Base-by-base conservation (phyloP, 2,113 vertebrate genomes). In the Motacilla tschutschensis region DNA sequence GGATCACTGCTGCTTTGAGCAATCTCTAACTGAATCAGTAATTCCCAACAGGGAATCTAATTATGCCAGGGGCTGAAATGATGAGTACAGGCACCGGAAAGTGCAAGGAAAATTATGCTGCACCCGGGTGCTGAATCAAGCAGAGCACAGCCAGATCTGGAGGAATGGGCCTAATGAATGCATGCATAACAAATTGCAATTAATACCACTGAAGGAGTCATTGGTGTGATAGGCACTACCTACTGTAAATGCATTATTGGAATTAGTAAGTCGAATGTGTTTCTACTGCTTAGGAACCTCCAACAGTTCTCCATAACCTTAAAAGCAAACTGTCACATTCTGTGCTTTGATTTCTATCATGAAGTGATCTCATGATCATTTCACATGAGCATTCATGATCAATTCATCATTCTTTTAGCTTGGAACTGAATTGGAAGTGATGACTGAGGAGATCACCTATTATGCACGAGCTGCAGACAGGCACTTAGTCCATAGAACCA, bases 91-190 rank as follows among this genome's bases (percentile, higher is more conserved):
- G 50, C 41, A 77, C 48, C 64, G 91, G 79, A 79, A 91, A 88
- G 41, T 46, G 48, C 79, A 85, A 89, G 51, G 67, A 66, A 88
- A 84, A 73, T 54, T 60, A 71, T 88, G 55, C 78, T 2, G 3
- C 48, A 55, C 44, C 77, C 83, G 79, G 57, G 46, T 92, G 63
- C 57, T 87, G 90, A 91, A 91, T 90, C 60, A 93, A 90, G 81
- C 72, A 60, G 41, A 79, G 63, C 51, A 63, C 78, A 94, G 78
- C 15, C 57, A 90, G 44, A 76, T 81, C 63, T 82, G 64, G 71
- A 88, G 71, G 71, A 91, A 69, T 5, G 10, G 55, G 60, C 26
- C 59, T 91, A 82, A 92, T 79, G 75, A 91, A 88, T 51, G 51
- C 71, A 79, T 82, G 41, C 78, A 79, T 90, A 88, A 73, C 73